A percentile compares a stretch with the other conserved stretches of the same genome.
Conservation (phyloP, 2,888 invertebrate species). For the Hololepta plana region DNA sequence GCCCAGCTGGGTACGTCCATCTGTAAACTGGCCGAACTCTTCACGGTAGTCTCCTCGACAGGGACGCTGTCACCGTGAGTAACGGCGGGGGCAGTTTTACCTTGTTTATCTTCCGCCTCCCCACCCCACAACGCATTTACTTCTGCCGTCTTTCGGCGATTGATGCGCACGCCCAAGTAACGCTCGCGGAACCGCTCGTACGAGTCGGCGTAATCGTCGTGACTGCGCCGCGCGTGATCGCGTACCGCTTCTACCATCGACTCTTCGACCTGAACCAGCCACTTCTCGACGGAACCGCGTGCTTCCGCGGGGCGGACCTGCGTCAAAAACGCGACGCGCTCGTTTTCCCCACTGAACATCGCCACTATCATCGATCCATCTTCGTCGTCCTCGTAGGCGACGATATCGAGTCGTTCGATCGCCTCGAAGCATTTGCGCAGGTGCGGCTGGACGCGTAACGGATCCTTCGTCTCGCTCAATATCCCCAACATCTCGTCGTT, state of each 20-base stretch:
- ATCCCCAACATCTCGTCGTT: slow-evolving; percentile 58
- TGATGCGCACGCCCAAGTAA: too few relatives aligned
- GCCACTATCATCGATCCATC: slow-evolving; percentile 36
- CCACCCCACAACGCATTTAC: too few relatives aligned
- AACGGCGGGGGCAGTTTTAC: too few relatives aligned
- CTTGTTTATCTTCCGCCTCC: too few relatives aligned
- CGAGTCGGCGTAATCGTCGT: slow-evolving; percentile 43
- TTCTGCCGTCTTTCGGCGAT: too few relatives aligned
- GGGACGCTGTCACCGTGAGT: too few relatives aligned
- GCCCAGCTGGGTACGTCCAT: too few relatives aligned
- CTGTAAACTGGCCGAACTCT: too few relatives aligned
- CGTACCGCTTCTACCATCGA: slow-evolving; percentile 39
- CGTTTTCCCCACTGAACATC: slow-evolving; percentile 41
- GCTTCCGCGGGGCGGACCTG: slow-evolving; percentile 33
- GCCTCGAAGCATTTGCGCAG: slow-evolving; percentile 54
- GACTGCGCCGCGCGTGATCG: slow-evolving; percentile 48
- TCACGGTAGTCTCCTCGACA: too few relatives aligned
- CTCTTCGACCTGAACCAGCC: slow-evolving; percentile 43
- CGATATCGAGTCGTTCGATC: slow-evolving; percentile 33
- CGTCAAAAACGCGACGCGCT: slow-evolving; percentile 34
- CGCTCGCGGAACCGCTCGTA: too few relatives aligned
- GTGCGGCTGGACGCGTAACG: slow-evolving; percentile 38
- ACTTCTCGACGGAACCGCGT: slow-evolving; percentile 43
- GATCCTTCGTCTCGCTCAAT: slow-evolving; percentile 47
- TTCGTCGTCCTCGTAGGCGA: neutral